Conservation (phyloP, 2,888 invertebrate species). For the Microdon myrmicae region DNA sequence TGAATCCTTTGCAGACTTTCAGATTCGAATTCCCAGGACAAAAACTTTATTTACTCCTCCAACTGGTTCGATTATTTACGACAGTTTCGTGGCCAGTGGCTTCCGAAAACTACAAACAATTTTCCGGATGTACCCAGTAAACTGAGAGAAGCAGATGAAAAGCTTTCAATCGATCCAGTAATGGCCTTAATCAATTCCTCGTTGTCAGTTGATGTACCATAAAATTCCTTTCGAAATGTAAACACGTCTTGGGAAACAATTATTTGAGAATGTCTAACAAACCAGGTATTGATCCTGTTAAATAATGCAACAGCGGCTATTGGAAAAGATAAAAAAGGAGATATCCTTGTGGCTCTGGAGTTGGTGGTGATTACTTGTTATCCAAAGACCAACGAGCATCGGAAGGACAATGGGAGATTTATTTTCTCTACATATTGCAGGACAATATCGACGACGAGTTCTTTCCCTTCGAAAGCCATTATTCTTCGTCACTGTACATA, state of each 20-base stretch:
- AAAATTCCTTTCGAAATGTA: slow-evolving; percentile 8
- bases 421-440: slow-evolving; percentile 44
- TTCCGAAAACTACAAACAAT: too few relatives aligned
- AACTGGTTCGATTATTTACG: too few relatives aligned
- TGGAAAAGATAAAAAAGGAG: not conserved
- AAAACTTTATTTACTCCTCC: too few relatives aligned
- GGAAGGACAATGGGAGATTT: slow-evolving; percentile 44
- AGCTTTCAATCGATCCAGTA: too few relatives aligned
- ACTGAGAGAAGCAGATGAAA: too few relatives aligned
- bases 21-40: too few relatives aligned
- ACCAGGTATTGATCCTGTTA: slow-evolving; percentile 17
- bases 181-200: too few relatives aligned
- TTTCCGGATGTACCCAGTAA: too few relatives aligned
- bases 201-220: slow-evolving; percentile 13
- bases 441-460: slow-evolving; percentile 38
- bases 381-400: too few relatives aligned
- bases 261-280: slow-evolving; percentile 6
- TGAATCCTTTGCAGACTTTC: too few relatives aligned
- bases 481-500: slow-evolving; percentile 51
- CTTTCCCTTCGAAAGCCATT: slow-evolving; percentile 35
- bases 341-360: not conserved
- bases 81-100: too few relatives aligned
- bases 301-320: slow-evolving; percentile 14
- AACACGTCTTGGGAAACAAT: slow-evolving; percentile 18
- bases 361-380: slow-evolving; percentile 8